A percentile compares a stretch with the other conserved stretches of the same genome.
Conservation (phyloP, 2,888 invertebrate species). For the Timema cristinae region DNA sequence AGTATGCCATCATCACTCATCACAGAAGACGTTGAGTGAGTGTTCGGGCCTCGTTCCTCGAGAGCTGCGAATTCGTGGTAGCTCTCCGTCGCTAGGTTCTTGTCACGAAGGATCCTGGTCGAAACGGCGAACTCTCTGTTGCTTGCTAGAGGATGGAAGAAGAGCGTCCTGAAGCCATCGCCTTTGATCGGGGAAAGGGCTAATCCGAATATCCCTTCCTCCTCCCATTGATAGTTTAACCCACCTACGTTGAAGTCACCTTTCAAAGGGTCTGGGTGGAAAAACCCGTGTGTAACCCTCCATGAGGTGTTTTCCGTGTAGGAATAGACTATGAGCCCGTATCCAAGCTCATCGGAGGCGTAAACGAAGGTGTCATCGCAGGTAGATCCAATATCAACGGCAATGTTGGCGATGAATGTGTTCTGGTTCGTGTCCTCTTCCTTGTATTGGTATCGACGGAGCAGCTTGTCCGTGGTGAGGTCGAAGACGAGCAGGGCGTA, state of each 20-base stretch:
- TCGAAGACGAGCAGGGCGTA: constrained; percentile 76
- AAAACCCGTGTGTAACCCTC: constrained; percentile 67
- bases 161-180: constrained; percentile 67
- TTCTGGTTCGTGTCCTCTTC: constrained; percentile 69
- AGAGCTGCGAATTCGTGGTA: constrained; percentile 60
- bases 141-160: constrained; percentile 76
- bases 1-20: constrained; percentile 72
- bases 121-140: constrained; percentile 75
- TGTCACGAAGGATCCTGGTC: constrained; percentile 66
- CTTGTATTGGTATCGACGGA: constrained; percentile 58
- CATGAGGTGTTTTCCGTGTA: constrained; percentile 73
- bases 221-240: constrained; percentile 79
- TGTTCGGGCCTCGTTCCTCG: constrained; percentile 58
- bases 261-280: constrained; percentile 74
- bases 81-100: constrained; percentile 60
- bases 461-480: constrained; percentile 64
- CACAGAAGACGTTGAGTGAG: constrained; percentile 69
- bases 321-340: constrained; percentile 75
- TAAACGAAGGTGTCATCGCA: constrained; percentile 77
- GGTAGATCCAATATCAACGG: constrained; percentile 66
- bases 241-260: constrained; percentile 72
- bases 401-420: constrained; percentile 82
- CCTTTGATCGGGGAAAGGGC: constrained; percentile 61
- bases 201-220: constrained; percentile 78
- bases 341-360: constrained; percentile 77